These are phyloP conservation scores for Peromyscus polionotus DNA, from an alignment of 2,113 vertebrate genomes.

Conservation along the genomic window DNA sequence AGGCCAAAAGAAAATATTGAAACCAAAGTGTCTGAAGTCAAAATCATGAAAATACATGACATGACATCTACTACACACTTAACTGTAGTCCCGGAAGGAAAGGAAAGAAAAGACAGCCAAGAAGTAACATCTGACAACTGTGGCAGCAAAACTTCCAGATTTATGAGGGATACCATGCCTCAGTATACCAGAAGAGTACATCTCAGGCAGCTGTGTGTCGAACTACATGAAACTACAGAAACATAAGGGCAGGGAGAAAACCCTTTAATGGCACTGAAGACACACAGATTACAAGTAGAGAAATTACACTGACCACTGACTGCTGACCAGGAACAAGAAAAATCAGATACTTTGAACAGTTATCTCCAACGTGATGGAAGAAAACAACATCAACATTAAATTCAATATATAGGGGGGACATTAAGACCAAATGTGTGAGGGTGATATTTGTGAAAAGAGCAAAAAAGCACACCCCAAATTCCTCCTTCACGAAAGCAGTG, in stretches of 20 bases:
- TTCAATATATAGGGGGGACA: not conserved
- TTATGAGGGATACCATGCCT: not conserved
- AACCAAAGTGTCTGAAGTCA: conserved; percentile 24
- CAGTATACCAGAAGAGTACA: not conserved
- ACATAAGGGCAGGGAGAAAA: not conserved
- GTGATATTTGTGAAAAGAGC: not conserved
- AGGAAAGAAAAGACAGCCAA: not conserved
- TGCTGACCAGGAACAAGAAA: not conserved
- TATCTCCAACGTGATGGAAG: not conserved
- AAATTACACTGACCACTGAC: not conserved
- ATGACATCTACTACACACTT: not conserved
- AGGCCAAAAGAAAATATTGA: conserved; percentile 45
- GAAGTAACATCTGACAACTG: not conserved
- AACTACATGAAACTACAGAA: not conserved
- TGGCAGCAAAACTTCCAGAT: not conserved
- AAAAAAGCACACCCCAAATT: not conserved
- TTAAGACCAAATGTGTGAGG: not conserved
- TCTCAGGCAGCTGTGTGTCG: not conserved
- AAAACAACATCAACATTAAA: conserved; percentile 21
- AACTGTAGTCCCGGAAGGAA: not conserved
- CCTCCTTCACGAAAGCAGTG: conserved; percentile 9
- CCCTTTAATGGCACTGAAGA: not conserved
- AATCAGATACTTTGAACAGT: not conserved
- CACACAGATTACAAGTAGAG: not conserved
- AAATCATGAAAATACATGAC: not conserved